These are phyloP conservation scores for Anseranas semipalmata DNA, from an alignment of 2,113 vertebrate genomes.

Conservation along the genomic window DNA sequence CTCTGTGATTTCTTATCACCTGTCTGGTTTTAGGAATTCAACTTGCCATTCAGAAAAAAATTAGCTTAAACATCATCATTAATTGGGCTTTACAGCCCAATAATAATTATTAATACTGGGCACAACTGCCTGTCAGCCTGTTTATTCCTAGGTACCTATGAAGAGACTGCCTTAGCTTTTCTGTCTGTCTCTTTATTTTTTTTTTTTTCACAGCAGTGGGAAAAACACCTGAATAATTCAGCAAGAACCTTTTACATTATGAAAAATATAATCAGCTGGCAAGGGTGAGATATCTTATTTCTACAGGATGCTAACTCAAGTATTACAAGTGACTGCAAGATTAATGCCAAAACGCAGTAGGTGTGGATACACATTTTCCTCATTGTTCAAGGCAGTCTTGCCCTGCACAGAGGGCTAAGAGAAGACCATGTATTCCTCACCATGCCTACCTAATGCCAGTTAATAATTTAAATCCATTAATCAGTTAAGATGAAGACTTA, in stretches of 20 bases:
- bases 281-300: conserved; percentile 56
- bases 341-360: neutral
- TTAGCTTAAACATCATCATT: neutral
- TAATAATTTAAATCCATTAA: conserved; percentile 59
- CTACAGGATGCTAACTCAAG: conserved; percentile 38
- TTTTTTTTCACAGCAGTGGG: neutral
- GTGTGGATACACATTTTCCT: neutral
- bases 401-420: neutral
- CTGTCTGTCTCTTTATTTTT: neutral
- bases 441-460: neutral
- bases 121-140: neutral
- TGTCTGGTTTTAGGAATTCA: neutral
- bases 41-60: neutral
- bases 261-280: conserved; percentile 68
- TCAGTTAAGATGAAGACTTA: conserved; percentile 15
- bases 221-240: conserved; percentile 68
- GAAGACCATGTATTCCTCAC: neutral
- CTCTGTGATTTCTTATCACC: neutral
- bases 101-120: neutral
- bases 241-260: conserved; percentile 62
- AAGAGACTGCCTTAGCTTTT: neutral
- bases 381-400: neutral
- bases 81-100: neutral
- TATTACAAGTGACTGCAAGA: conserved; percentile 57
- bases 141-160: neutral